Evolutionary conservation across 2,797 vertebrate species (phyloP), one percentile per base, ranked within the genome.

Genomic region (Coregonus suidteri): DNA sequence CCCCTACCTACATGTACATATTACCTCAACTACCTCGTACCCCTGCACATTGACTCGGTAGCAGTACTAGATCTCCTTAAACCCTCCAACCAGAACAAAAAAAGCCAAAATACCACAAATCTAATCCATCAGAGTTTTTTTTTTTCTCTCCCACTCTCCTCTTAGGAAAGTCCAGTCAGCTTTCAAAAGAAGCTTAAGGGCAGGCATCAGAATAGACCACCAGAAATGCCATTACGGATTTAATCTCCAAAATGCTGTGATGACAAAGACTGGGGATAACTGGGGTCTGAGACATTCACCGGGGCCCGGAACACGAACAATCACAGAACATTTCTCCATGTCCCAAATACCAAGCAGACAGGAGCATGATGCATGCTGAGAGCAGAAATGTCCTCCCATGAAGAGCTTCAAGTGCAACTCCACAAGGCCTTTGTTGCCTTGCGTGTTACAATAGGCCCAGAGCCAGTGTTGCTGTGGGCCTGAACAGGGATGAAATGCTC

Each of bases 181-280:
- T 70, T 68, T 74, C 69, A 75, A 82, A 87, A 87, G 79, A 76
- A 79, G 79, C 79, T 87, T 86, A 87, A 72, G 64, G 52, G 65
- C 37, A 72, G 62, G 68, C 20, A 62, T 69, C 53, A 64, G 71
- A 52, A 70, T 69, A 65, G 70, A 62, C 52, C 41, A 75, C 73
- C 68, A 74, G 13, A 64, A 64, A 64, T 25, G 68, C 77, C 77
- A 84, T 80, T 83, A 75, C 67, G 13, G 79, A 47, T 34, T 34
- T 83, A 84, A 85, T 80, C 79, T 79, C 71, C 47, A 64, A 64
- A 64, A 64, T 11, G 59, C 20, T 64, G 59, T 64, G n/a, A 62
- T 62, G 59, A 64, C 59, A 64, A 64, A 64, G 59, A 6, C 59
- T 25, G 4, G 7, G 59, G 25, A 25, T 64, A 64, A 25, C n/a